phyloP scores from a whole-genome alignment of 2,888 invertebrate species.

The Sphaerophoria rueppellii region DNA sequence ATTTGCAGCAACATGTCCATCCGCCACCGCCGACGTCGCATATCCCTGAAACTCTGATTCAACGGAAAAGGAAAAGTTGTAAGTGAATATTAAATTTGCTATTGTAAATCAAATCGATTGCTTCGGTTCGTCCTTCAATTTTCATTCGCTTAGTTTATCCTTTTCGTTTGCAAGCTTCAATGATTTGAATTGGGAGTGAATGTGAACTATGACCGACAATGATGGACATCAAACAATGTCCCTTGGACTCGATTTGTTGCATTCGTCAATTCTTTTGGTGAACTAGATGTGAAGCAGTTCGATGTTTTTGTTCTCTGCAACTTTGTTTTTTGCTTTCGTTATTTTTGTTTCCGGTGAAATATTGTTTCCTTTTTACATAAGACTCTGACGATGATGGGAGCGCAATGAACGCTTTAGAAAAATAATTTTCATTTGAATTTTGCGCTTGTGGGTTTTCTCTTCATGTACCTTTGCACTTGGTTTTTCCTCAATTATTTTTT shows the following conservation, averaged over 20 bases:
- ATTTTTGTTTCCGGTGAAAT: conserved; percentile 40
- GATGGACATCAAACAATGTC: conserved; percentile 36
- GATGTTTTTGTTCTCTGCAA: conserved; percentile 41
- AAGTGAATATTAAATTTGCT: conserved; percentile 66
- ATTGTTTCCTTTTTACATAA: conserved; percentile 55
- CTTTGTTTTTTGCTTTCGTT: conserved; percentile 15
- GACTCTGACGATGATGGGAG: not conserved
- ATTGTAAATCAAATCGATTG: conserved; percentile 60
- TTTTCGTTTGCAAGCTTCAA: conserved; percentile 5
- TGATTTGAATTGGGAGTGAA: not conserved
- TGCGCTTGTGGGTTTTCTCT: conserved; percentile 37
- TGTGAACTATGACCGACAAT: conserved; percentile 47
- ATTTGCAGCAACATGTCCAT: not conserved
- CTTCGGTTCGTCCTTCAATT: conserved; percentile 30
- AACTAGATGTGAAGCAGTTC: conserved; percentile 20
- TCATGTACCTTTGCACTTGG: conserved; percentile 1
- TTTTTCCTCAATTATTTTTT: conserved; percentile 25
- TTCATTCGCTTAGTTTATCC: conserved; percentile 35
- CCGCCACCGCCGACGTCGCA: not conserved
- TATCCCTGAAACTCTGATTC: conserved; percentile 35
- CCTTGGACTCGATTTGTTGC: not conserved
- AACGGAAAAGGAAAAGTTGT: not conserved
- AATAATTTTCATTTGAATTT: conserved; percentile 65
- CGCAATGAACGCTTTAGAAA: conserved; percentile 48
- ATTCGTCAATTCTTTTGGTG: conserved; percentile 22